Percentiles rank a stretch among this genome's conserved stretches.
Conservation (phyloP, 2,113 vertebrate species). For the Condylura cristata region DNA sequence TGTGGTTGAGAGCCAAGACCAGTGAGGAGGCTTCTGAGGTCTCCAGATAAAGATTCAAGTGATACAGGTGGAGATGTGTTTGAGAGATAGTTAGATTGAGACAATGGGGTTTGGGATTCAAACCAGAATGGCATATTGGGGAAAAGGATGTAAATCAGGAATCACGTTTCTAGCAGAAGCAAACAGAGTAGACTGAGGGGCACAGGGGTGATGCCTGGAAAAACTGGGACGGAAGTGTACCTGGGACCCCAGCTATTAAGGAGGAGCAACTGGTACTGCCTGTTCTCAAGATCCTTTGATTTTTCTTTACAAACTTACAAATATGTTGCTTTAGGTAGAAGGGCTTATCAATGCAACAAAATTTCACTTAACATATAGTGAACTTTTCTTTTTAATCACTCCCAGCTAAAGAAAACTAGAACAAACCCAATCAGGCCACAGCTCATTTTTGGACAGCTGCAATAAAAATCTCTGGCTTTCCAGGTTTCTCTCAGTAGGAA, state of each 20-base stretch:
- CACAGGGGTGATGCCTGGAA: neutral
- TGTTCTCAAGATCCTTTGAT: neutral
- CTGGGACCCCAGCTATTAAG: too few relatives aligned
- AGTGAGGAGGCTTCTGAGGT: neutral
- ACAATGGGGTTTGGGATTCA: too few relatives aligned
- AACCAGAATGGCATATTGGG: neutral
- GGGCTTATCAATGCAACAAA: neutral
- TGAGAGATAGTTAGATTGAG: neutral
- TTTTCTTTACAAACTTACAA: slow-evolving; percentile 9
- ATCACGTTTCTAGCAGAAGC: neutral
- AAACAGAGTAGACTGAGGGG: neutral
- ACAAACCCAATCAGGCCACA: slow-evolving; percentile 48
- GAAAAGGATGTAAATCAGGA: neutral
- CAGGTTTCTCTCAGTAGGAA: slow-evolving; percentile 6
- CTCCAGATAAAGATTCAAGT: neutral
- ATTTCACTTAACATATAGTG: slow-evolving; percentile 17
- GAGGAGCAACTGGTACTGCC: too few relatives aligned
- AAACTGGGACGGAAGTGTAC: too few relatives aligned
- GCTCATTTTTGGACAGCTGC: slow-evolving; percentile 59
- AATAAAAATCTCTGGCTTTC: slow-evolving; percentile 35
- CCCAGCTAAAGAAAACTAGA: slow-evolving; percentile 49
- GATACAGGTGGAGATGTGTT: neutral
- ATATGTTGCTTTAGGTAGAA: slow-evolving; percentile 11
- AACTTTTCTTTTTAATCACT: slow-evolving; percentile 52
- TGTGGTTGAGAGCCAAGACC: neutral